Conservation (phyloP, 2,888 invertebrate genomes). For the Taenaris catops region DNA sequence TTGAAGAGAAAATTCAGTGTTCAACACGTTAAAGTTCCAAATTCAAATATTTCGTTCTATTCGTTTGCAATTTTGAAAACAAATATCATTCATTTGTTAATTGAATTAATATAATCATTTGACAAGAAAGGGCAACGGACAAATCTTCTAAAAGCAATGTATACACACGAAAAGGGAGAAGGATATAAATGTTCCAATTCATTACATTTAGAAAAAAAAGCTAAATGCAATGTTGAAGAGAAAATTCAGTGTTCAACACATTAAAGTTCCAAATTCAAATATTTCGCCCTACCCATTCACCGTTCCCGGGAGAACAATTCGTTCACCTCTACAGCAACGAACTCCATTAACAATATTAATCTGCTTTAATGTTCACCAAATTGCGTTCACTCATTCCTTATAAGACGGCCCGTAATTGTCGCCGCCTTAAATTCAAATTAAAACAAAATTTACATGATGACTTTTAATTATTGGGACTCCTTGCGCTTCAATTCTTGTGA, state of each 20-base stretch:
- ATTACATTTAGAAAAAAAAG: too few species aligned
- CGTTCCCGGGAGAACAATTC: slow-evolving; percentile 32
- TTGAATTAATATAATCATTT: too few species aligned
- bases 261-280: slow-evolving; percentile 9
- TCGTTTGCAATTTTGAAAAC: too few species aligned
- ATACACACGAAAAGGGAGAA: too few species aligned
- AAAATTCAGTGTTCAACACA: too few species aligned
- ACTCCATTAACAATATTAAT: slow-evolving; percentile 39
- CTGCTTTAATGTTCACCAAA: slow-evolving; percentile 34
- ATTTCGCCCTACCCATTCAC: slow-evolving; percentile 10
- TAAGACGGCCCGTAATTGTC: slow-evolving; percentile 25
- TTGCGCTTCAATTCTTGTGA: slow-evolving; percentile 14
- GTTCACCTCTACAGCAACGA: slow-evolving; percentile 28
- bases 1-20: too few species aligned
- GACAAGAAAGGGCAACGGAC: too few species aligned
- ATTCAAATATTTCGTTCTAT: slow-evolving; percentile 10
- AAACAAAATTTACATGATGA: slow-evolving; percentile 35
- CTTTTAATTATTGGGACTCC: slow-evolving; percentile 34
- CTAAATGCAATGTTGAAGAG: too few species aligned
- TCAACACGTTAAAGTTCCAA: too few species aligned
- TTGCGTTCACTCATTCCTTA: slow-evolving; percentile 28
- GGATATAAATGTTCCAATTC: too few species aligned
- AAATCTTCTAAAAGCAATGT: too few species aligned
- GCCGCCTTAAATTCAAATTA: slow-evolving; percentile 36
- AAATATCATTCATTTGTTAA: too few species aligned